Conservation (phyloP, 1,140 invertebrate species). For the Chelonus insularis region DNA sequence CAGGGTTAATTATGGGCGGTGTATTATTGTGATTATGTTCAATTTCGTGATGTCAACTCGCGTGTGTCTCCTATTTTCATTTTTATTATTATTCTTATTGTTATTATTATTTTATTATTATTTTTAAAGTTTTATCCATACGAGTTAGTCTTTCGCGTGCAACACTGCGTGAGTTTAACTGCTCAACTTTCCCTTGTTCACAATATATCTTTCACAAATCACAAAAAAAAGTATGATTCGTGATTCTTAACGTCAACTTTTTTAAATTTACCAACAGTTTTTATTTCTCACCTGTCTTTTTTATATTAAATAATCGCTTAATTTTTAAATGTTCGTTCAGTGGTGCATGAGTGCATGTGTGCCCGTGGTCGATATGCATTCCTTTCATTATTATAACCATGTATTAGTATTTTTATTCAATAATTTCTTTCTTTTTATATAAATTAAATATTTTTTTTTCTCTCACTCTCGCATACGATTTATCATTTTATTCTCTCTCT, state of each 20-base stretch:
- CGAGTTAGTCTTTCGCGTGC: slow-evolving; percentile 1
- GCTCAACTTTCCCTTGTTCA: neutral
- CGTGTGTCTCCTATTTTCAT: neutral
- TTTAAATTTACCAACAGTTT: slow-evolving; percentile 12
- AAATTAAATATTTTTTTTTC: too few relatives aligned
- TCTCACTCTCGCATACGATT: too few relatives aligned
- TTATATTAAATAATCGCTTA: neutral
- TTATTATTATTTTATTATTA: too few relatives aligned
- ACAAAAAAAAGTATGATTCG: slow-evolving; percentile 6
- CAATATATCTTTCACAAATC: too few relatives aligned
- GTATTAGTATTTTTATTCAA: neutral
- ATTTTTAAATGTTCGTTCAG: slow-evolving; percentile 16
- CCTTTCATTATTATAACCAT: slow-evolving; percentile 25
- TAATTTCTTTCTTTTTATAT: neutral
- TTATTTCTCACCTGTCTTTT: slow-evolving; percentile 5
- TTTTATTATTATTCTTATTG: neutral
- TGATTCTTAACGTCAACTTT: slow-evolving; percentile 16
- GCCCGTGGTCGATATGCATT: slow-evolving; percentile 47
- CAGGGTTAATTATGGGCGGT: neutral
- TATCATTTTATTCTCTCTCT: too few relatives aligned
- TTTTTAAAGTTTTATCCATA: neutral
- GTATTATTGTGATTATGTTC: neutral
- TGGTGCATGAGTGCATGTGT: slow-evolving; percentile 24
- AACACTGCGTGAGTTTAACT: slow-evolving; percentile 20
- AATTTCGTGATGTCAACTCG: neutral